Conservation (phyloP, 2,113 vertebrate genomes). For the Nothobranchius kuhntae region DNA sequence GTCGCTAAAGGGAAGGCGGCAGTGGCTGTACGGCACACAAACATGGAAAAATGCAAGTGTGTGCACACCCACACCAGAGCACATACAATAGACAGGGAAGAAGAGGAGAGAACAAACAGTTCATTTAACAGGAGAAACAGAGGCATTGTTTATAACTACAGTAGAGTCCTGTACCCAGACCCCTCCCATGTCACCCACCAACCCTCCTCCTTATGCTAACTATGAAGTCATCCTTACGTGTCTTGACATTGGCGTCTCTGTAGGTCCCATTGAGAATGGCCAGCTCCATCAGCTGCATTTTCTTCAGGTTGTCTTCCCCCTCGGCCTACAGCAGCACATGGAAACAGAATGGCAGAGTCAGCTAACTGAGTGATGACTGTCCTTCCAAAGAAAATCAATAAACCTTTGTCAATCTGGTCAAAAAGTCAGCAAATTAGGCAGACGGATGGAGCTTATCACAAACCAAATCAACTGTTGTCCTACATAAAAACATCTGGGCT, state of each 20-base stretch:
- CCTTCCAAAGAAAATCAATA: constrained; percentile 29
- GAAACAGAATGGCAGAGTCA: constrained; percentile 42
- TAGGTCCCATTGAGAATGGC: constrained; percentile 99
- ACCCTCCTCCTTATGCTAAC: constrained; percentile 50
- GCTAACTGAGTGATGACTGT: constrained; percentile 11
- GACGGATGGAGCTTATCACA: neutral
- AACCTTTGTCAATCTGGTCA: constrained; percentile 15
- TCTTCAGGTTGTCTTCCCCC: constrained; percentile 99
- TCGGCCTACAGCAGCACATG: constrained; percentile 83
- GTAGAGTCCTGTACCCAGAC: constrained; percentile 64
- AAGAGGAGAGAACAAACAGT: constrained; percentile 58
- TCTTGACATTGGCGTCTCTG: constrained; percentile 99
- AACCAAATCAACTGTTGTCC: neutral
- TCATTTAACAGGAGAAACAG: constrained; percentile 63
- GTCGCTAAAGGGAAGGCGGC: constrained; percentile 94
- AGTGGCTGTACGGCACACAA: constrained; percentile 72
- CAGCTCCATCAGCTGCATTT: constrained; percentile 99
- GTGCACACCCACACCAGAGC: constrained; percentile 34
- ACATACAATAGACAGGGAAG: constrained; percentile 61
- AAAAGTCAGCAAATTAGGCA: constrained; percentile 24
- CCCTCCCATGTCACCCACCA: constrained; percentile 57
- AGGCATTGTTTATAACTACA: constrained; percentile 67
- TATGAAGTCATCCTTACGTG: constrained; percentile 87
- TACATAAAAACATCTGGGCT: neutral
- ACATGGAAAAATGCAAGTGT: constrained; percentile 50